Base-by-base conservation (phyloP, 92 coral and sea anemone species). In the Porites rus region DNA sequence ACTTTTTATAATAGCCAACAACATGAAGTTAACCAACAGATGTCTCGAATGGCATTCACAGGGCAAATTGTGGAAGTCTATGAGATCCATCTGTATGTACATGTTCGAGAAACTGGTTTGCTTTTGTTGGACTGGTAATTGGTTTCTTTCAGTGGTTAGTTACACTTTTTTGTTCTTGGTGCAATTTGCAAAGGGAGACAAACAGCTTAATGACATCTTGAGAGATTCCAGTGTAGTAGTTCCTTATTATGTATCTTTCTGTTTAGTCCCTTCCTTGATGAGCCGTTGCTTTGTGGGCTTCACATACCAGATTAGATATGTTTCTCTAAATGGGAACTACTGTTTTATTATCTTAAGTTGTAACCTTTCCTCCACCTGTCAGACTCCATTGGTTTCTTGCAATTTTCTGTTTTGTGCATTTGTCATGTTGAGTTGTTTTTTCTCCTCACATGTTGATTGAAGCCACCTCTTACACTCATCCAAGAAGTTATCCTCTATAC, bases 221-320 rank as follows among this genome's bases (percentile, higher is more conserved):
- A 25, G 28, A 25, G 66, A 86, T 86, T 79, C 69, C 89, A 10
- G 84, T 28, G 69, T 65, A 86, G 51, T 9, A 62, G 20, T 43
- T 24, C 20, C 69, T 24, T 13, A 69, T 68, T 31, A 86, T 25
- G 78, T 86, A 69, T 25, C 18, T 77, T 51, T 75, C 76, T 21
- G 83, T 86, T 69, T 86, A 69, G 66, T 86, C 84, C 62, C 89
- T 76, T 77, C 89, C 83, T 17, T 79, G 82, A 72, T 86, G 89
- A 22, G 89, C 89, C 6, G 53, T 86, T 50, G 78, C 67, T 50
- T 60, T 64, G 75, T 86, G 84, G 17, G n/a, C 58, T 81, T 63
- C 62, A 52, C 66, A 53, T 14, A 69, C 56, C 1, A 52, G 25
- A 18, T 46, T 25, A 72, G 66, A 70, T 18, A 78, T 19, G 53